Evolutionary conservation across 2,888 invertebrate species (phyloP).

Genomic region (Leucoma salicis): DNA sequence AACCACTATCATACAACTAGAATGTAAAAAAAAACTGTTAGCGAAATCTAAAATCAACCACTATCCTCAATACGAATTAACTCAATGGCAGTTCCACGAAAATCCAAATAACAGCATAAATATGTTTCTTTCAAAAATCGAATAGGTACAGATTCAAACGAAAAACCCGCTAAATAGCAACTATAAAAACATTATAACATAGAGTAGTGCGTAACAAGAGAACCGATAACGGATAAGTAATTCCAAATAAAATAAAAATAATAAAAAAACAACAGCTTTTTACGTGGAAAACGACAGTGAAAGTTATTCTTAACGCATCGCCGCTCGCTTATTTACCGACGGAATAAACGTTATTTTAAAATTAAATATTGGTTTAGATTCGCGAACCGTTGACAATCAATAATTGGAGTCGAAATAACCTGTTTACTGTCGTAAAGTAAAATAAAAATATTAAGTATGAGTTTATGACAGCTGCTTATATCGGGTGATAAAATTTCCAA

Average conservation of each 20-base stretch:
- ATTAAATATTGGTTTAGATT: conserved; percentile 54
- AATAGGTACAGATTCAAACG: neutral
- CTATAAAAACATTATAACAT: conserved; percentile 17
- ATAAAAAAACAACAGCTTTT: conserved; percentile 36
- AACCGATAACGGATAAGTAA: conserved; percentile 36
- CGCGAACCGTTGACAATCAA: conserved; percentile 41
- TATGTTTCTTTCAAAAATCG: neutral
- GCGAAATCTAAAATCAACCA: neutral
- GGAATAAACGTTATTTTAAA: conserved; percentile 43
- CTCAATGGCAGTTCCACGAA: neutral
- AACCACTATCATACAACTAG: no score
- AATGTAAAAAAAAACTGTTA: neutral
- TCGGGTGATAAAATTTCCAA: conserved; percentile 10
- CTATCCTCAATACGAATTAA: neutral
- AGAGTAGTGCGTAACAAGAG: conserved; percentile 35
- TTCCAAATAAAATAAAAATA: conserved; percentile 22
- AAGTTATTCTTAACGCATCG: conserved; percentile 53
- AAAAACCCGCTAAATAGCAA: conserved; percentile 4
- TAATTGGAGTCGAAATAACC: conserved; percentile 32
- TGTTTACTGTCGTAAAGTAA: conserved; percentile 21
- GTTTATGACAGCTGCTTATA: conserved; percentile 21
- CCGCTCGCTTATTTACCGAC: conserved; percentile 37
- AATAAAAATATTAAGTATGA: conserved; percentile 20
- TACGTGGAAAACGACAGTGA: conserved; percentile 55
- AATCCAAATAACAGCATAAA: neutral